Percentiles rank a stretch among this genome's conserved stretches.
Conservation (phyloP, 2,888 invertebrate genomes). For the Pseudanteris insignis region DNA sequence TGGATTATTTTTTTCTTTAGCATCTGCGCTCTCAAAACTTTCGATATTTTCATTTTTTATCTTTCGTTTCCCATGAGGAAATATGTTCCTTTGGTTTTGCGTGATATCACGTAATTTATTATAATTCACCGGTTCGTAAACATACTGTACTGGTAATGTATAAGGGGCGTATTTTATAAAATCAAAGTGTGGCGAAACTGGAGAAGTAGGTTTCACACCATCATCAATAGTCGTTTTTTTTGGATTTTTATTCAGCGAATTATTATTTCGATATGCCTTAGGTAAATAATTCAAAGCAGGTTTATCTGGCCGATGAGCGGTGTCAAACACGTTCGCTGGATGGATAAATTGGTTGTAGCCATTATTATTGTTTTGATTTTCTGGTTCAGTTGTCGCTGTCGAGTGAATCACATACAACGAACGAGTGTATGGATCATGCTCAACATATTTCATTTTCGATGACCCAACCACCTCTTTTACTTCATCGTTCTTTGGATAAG, state of each 20-base stretch:
- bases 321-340: background rate
- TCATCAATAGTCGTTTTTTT: slow-evolving; percentile 2
- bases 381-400: background rate
- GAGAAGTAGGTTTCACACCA: background rate
- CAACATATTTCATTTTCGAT: slow-evolving; percentile 22
- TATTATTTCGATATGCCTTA: background rate
- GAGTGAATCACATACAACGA: slow-evolving; percentile 6
- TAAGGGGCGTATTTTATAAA: slow-evolving; percentile 50
- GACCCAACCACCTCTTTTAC: slow-evolving; percentile 28
- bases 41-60: slow-evolving; percentile 15
- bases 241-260: slow-evolving; percentile 1
- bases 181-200: slow-evolving; percentile 37
- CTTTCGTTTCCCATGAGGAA: slow-evolving; percentile 2
- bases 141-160: slow-evolving; percentile 52
- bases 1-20: slow-evolving; percentile 15
- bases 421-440: slow-evolving; percentile 11
- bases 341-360: too few species aligned
- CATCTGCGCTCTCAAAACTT: slow-evolving; percentile 22
- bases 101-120: slow-evolving; percentile 35
- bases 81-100: slow-evolving; percentile 1
- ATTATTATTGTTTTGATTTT: slow-evolving; percentile 2
- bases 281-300: slow-evolving; percentile 7
- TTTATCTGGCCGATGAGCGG: background rate
- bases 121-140: slow-evolving; percentile 48
- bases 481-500: slow-evolving; percentile 3